Base-by-base conservation (phyloP, 2,888 invertebrate species). In the Chaetogeoica ovagalla region DNA sequence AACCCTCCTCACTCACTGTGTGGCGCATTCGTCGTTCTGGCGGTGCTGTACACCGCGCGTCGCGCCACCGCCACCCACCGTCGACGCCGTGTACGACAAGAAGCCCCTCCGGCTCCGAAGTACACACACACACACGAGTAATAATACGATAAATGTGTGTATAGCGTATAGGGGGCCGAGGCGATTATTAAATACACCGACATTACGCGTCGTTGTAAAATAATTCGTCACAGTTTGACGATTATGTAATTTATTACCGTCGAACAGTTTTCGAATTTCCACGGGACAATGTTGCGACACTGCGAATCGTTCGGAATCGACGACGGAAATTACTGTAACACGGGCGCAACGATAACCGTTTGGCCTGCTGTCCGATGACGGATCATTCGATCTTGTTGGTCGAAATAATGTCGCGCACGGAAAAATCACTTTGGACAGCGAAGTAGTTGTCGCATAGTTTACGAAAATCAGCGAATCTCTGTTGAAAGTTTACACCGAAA, bases 201-300 rank as follows among this genome's bases (percentile, higher is more conserved):
- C 79, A 70, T 79, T 79, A 79, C 79, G 30, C 79, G 30, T 30
- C 30, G 79, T 79, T 79, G 70, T 70, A 63, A 79, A 79, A 79
- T 79, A 63, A 79, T 79, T 79, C 79, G 79, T 79, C 79, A 79
- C 79, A 79, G 79, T 79, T 79, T 79, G 70, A 62, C 63, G 79
- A 79, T 79, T 63, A 71, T 63, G 79, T 79, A 79, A 79, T 79
- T 79, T 70, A 79, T 79, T 79, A 79, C 69, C 55, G 39, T 57
- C 77, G 52, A 52, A 52, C 52, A 37, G 37, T 52, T 30, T 21
- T 30, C 69, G 62, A 70, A 62, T 77, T 69, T 68, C 66, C 30
- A 4, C 30, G 75, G 66, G 57, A 77, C 4, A 30, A 30, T 30
- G 4, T 30, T 30, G 52, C 60, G 59, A 37, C 23, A 69, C 48